A percentile compares a stretch with the other conserved stretches of the same genome.
These are phyloP conservation scores for Fistularia tabacaria DNA, from an alignment of 2,797 vertebrate genomes.

Conservation along the genomic window DNA sequence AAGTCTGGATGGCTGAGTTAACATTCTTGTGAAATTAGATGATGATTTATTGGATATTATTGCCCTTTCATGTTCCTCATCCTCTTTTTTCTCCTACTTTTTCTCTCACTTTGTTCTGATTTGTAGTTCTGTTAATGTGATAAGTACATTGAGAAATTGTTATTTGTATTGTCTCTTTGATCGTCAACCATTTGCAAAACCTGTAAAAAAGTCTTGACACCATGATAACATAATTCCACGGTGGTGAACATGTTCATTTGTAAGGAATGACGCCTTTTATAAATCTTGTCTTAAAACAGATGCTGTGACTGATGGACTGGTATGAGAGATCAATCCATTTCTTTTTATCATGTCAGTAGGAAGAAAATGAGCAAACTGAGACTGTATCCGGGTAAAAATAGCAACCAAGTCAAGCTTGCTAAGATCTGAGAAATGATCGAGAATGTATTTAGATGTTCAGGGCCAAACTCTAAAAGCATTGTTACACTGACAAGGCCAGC, in stretches of 20 bases:
- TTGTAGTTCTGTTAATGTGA: too few species aligned
- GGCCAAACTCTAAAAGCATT: slow-evolving; percentile 83
- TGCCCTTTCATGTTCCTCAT: too few species aligned
- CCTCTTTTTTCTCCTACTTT: too few species aligned
- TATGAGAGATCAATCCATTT: slow-evolving; percentile 73
- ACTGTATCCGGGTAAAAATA: slow-evolving; percentile 78
- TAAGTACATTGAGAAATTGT: too few species aligned
- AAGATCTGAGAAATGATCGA: slow-evolving; percentile 81
- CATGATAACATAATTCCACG: slow-evolving; percentile 30
- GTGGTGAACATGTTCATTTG: slow-evolving; percentile 49
- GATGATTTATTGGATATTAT: too few species aligned
- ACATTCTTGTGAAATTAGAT: too few species aligned
- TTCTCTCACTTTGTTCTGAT: too few species aligned
- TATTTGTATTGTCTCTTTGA: not conserved
- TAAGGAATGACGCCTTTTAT: slow-evolving; percentile 48
- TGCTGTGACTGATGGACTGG: slow-evolving; percentile 64
- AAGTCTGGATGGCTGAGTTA: too few species aligned
- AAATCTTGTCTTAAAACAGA: slow-evolving; percentile 66
- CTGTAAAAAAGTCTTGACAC: not conserved
- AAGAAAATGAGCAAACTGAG: slow-evolving; percentile 82
- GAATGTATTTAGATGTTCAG: slow-evolving; percentile 81
- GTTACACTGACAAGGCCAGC: slow-evolving; percentile 81
- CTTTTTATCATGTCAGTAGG: slow-evolving; percentile 69
- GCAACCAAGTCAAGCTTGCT: slow-evolving; percentile 77
- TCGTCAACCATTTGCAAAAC: not conserved